Conservation (phyloP, 2,113 vertebrate species). For the Diadophis punctatus region DNA sequence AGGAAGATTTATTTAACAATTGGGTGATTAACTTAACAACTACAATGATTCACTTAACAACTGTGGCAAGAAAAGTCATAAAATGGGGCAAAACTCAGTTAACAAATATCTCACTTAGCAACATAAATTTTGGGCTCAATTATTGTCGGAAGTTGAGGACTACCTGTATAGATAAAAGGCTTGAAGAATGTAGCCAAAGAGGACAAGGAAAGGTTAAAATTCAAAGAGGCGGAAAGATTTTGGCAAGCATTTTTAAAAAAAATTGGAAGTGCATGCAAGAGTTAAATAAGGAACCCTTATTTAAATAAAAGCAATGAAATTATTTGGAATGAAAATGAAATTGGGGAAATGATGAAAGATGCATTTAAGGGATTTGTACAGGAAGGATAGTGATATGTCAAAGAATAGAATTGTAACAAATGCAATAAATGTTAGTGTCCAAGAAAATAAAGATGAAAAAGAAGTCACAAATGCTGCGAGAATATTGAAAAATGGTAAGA, state of each 20-base stretch:
- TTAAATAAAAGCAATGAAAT: not conserved
- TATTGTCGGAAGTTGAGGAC: no score
- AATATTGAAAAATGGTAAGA: not conserved
- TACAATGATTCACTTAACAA: no score
- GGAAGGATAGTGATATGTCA: not conserved
- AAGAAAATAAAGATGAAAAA: not conserved
- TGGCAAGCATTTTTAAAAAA: not conserved
- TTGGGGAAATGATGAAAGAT: not conserved
- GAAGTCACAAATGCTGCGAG: not conserved
- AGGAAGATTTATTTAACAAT: no score
- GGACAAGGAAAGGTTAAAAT: not conserved
- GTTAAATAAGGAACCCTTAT: not conserved
- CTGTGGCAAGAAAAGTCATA: no score
- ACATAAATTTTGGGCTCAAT: no score
- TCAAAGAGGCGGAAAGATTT: not conserved
- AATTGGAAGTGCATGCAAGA: not conserved
- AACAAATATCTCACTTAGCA: no score
- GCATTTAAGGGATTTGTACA: not conserved
- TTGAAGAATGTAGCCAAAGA: not conserved
- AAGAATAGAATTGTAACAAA: not conserved
- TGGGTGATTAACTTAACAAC: no score
- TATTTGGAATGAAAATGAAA: not conserved
- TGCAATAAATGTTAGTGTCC: not conserved
- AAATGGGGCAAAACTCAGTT: no score
- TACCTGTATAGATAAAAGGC: not conserved